phyloP scores from a whole-genome alignment of 2,797 vertebrate species.

The Carcharodon carcharias region DNA sequence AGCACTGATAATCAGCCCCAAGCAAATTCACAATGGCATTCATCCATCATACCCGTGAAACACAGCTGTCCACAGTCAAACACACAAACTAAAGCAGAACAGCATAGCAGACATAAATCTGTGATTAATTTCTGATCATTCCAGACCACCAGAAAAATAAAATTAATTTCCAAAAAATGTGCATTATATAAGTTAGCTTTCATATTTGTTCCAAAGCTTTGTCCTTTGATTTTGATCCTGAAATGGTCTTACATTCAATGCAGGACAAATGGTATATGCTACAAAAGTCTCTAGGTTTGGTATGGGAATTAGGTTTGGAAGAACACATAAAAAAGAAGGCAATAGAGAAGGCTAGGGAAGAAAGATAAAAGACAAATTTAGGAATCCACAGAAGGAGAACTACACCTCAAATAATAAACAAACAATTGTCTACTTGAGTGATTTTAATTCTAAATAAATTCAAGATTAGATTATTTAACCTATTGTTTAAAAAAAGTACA shows the following conservation, averaged over 20 bases:
- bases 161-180: background rate
- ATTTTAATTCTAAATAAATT: conserved; percentile 11
- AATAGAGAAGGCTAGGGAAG: background rate
- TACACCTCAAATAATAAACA: background rate
- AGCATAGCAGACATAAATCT: background rate
- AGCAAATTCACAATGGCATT: background rate
- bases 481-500: background rate
- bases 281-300: background rate
- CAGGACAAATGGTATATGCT: background rate
- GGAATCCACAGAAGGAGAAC: background rate
- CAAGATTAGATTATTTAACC: background rate
- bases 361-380: background rate
- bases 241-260: background rate
- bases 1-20: background rate
- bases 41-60: background rate
- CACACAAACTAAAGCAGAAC: background rate
- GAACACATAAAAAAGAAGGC: background rate
- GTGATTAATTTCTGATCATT: conserved; percentile 12
- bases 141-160: conserved; percentile 25
- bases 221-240: background rate
- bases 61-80: background rate
- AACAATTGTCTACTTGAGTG: background rate
- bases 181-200: background rate
- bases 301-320: background rate
- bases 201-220: background rate